Conservation (phyloP, 1,140 invertebrate genomes). For the Euschistus heros region DNA sequence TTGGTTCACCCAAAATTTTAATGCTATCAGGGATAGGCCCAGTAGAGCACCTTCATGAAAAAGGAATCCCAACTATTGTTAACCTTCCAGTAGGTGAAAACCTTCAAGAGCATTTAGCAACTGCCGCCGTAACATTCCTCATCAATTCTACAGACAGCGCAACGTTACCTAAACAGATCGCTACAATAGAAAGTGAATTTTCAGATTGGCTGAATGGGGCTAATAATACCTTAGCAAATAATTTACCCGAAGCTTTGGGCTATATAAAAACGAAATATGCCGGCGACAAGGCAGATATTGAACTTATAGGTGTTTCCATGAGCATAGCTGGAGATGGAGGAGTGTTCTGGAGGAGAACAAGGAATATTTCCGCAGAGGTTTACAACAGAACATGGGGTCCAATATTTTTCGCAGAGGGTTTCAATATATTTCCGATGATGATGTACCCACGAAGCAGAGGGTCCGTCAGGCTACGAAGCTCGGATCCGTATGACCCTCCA, state of each 20-base stretch:
- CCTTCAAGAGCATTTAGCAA: constrained; percentile 58
- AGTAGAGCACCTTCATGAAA: constrained; percentile 18
- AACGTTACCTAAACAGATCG: constrained; percentile 18
- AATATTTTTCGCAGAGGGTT: constrained; percentile 11
- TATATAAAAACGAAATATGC: constrained; percentile 48
- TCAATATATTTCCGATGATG: constrained; percentile 33
- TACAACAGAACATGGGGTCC: constrained; percentile 8
- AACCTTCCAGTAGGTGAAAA: constrained; percentile 49
- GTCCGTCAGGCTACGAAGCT: constrained; percentile 40
- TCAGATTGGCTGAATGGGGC: constrained; percentile 21
- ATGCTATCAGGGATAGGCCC: constrained; percentile 27
- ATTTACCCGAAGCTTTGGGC: constrained; percentile 49
- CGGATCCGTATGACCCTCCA: constrained; percentile 48
- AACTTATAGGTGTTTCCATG: constrained; percentile 44
- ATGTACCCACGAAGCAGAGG: constrained; percentile 47
- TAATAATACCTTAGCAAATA: constrained; percentile 32
- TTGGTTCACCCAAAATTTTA: constrained; percentile 24
- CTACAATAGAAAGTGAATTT: constrained; percentile 7
- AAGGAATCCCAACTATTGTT: constrained; percentile 39
- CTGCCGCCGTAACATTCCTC: constrained; percentile 49
- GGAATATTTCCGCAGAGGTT: constrained; percentile 29
- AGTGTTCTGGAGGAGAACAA: constrained; percentile 27
- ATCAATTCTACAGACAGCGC: constrained; percentile 51
- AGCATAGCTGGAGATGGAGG: constrained; percentile 35
- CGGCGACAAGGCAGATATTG: constrained; percentile 50